Percentiles rank a stretch among this genome's conserved stretches.
Evolutionary conservation across 2,113 vertebrate species (phyloP).

Genomic region (Cebidichthys violaceus): DNA sequence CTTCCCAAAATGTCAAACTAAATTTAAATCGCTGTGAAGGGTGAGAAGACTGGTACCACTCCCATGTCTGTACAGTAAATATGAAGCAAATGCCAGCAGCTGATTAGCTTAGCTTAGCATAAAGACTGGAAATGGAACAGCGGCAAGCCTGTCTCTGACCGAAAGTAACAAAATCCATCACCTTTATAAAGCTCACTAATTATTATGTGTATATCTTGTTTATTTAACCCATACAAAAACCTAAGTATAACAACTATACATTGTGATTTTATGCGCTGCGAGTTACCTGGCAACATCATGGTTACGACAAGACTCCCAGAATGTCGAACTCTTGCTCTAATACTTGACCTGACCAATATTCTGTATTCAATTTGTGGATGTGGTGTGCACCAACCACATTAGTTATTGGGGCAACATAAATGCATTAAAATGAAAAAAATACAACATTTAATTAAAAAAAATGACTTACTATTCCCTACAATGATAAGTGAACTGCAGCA

Average conservation of each 20-base stretch:
- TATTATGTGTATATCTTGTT: not conserved
- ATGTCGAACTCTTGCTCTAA: not conserved
- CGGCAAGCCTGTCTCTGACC: not conserved
- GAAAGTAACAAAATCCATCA: not conserved
- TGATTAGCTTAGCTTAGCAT: not conserved
- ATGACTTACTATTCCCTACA: not conserved
- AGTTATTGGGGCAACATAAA: not conserved
- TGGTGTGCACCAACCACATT: no score
- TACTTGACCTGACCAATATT: not conserved
- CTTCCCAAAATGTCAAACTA: no score
- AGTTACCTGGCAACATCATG: not conserved
- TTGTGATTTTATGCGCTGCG: not conserved
- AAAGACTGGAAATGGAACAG: not conserved
- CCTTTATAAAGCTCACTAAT: not conserved
- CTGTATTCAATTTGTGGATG: not conserved
- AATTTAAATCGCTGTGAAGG: not conserved
- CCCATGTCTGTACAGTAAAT: not conserved
- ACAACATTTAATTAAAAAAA: not conserved
- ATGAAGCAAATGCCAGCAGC: not conserved
- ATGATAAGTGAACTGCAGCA: not conserved
- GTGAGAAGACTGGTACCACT: not conserved
- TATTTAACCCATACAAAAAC: not conserved
- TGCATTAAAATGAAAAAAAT: not conserved
- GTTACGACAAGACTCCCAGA: not conserved
- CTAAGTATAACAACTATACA: no score